phyloP scores from a whole-genome alignment of 2,113 vertebrate species.

The Ictidomys tridecemlineatus region DNA sequence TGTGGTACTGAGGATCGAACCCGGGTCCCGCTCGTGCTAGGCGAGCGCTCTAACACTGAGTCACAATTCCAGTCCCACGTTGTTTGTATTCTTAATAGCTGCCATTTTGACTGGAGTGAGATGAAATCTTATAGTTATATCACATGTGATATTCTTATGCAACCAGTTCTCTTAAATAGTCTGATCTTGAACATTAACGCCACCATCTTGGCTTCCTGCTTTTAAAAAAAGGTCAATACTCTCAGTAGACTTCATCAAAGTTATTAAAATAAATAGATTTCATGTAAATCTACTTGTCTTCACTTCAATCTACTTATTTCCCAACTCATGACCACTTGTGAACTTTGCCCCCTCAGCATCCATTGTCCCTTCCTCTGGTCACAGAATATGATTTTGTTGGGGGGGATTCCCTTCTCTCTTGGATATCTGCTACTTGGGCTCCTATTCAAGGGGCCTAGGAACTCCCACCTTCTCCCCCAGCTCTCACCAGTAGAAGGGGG shows the following conservation, averaged over 20 bases:
- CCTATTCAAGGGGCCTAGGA: not conserved
- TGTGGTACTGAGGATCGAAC: no score
- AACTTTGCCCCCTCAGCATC: not conserved
- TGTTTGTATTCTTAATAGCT: no score
- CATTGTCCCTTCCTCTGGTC: not conserved
- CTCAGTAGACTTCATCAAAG: not conserved
- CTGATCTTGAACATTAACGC: not conserved
- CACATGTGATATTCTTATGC: not conserved
- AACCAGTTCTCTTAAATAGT: not conserved
- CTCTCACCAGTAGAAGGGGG: not conserved
- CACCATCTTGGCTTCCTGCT: not conserved
- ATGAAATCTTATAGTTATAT: not conserved
- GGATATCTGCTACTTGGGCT: not conserved
- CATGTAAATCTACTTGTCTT: not conserved
- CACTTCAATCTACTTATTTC: not conserved
- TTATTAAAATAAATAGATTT: not conserved
- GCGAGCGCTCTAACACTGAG: no score
- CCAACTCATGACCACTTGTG: not conserved
- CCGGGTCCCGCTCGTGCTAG: no score
- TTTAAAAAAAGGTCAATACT: not conserved
- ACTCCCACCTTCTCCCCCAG: fast-evolving
- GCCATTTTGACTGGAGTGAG: no score
- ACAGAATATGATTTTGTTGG: not conserved
- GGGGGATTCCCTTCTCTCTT: not conserved
- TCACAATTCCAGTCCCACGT: no score